Conservation (phyloP, 2,888 invertebrate species). For the Aradus depressus region DNA sequence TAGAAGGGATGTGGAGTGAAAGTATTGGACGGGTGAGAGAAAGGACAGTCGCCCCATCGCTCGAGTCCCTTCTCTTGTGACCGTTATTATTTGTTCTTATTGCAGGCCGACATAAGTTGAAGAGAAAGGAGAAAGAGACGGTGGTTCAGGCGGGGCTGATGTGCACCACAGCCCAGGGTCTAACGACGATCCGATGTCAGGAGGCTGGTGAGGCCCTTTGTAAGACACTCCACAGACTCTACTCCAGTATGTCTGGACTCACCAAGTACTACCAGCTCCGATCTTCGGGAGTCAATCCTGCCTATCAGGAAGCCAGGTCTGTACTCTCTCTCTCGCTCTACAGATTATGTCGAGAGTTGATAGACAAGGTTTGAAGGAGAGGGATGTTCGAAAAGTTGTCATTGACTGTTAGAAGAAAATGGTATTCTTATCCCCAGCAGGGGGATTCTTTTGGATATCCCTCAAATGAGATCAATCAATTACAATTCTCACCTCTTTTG, state of each 20-base stretch:
- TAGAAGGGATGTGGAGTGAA: too few species aligned
- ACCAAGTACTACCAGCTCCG: conserved; percentile 48
- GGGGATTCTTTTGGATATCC: too few species aligned
- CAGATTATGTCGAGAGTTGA: too few species aligned
- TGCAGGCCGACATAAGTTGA: conserved; percentile 12
- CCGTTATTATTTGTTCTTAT: conserved; percentile 9
- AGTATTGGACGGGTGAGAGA: too few species aligned
- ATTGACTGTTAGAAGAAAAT: too few species aligned
- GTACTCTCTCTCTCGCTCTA: too few species aligned
- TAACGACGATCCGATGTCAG: conserved; percentile 43
- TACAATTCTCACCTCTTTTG: too few species aligned
- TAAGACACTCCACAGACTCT: conserved; percentile 45
- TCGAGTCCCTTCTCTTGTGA: conserved; percentile 13
- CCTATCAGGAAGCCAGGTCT: conserved; percentile 44
- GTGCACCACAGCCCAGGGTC: conserved; percentile 41
- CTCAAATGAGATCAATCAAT: too few species aligned
- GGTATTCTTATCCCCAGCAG: too few species aligned
- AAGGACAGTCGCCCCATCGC: too few species aligned
- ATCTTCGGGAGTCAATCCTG: conserved; percentile 40
- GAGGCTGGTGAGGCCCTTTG: conserved; percentile 46
- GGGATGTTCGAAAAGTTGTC: too few species aligned
- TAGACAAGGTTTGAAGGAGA: background rate
- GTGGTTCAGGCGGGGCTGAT: conserved; percentile 48
- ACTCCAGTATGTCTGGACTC: conserved; percentile 43
- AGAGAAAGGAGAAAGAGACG: conserved; percentile 35